Percentiles rank a stretch among this genome's conserved stretches.
phyloP scores from a whole-genome alignment of 2,888 invertebrate genomes.

The Drosophila histrio region DNA sequence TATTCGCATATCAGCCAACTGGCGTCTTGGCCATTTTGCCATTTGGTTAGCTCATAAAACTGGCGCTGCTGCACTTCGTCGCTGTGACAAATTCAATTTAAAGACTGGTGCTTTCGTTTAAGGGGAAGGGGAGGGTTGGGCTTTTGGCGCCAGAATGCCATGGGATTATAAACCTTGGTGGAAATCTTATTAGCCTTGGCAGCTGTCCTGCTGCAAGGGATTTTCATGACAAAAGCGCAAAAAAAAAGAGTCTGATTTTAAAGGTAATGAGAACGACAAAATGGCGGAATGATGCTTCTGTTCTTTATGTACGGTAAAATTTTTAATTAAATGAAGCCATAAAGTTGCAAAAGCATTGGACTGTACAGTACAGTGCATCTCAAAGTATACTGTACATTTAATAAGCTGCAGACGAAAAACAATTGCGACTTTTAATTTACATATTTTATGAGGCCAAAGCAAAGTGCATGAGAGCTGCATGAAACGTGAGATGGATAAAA shows the following conservation, averaged over 20 bases:
- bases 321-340: constrained; percentile 48
- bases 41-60: constrained; percentile 20
- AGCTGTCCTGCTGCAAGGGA: constrained; percentile 28
- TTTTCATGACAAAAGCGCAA: constrained; percentile 19
- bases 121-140: not conserved
- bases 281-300: constrained; percentile 8
- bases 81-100: constrained; percentile 47
- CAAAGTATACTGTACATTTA: constrained; percentile 34
- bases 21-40: constrained; percentile 18
- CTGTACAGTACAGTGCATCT: constrained; percentile 19
- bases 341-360: constrained; percentile 25
- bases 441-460: constrained; percentile 55
- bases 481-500: constrained; percentile 57
- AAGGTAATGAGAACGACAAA: constrained; percentile 24
- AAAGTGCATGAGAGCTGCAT: constrained; percentile 17
- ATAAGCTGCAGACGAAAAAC: constrained; percentile 30
- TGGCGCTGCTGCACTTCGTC: constrained; percentile 33
- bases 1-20: constrained; percentile 33
- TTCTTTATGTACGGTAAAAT: constrained; percentile 15
- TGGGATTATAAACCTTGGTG: constrained; percentile 33
- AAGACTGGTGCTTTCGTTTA: not conserved
- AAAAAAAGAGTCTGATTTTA: constrained; percentile 2
- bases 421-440: constrained; percentile 55
- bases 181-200: constrained; percentile 49
- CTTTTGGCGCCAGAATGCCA: constrained; percentile 8